Conservation (phyloP, 2,888 invertebrate species). For the Apantesis nais region DNA sequence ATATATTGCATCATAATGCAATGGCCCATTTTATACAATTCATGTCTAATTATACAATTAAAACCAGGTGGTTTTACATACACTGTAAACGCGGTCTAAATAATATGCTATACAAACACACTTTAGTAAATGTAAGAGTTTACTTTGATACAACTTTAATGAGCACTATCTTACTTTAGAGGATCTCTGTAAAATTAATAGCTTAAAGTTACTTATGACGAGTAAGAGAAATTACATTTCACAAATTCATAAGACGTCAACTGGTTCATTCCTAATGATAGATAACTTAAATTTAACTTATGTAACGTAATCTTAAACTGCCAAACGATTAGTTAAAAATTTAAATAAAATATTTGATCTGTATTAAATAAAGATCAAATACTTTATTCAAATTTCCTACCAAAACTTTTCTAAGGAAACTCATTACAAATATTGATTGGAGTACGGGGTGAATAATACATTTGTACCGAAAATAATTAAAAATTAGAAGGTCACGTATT, state of each 20-base stretch:
- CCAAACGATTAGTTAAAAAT: constrained; percentile 24
- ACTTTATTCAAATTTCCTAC: constrained; percentile 15
- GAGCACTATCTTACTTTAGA: constrained; percentile 26
- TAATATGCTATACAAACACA: too few relatives aligned
- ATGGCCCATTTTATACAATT: too few relatives aligned
- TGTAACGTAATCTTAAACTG: constrained; percentile 25
- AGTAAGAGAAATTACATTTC: constrained; percentile 44
- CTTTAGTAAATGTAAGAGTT: constrained; percentile 13
- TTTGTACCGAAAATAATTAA: not conserved
- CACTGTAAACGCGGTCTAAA: constrained; percentile 7
- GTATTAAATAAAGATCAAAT: too few relatives aligned
- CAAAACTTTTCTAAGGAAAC: constrained; percentile 29
- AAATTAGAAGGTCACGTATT: not conserved
- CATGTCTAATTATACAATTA: not conserved
- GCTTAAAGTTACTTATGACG: constrained; percentile 40
- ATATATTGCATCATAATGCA: too few relatives aligned
- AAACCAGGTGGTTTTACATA: constrained; percentile 11
- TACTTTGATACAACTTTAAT: constrained; percentile 46
- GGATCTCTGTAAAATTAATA: constrained; percentile 47
- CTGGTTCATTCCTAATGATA: constrained; percentile 36
- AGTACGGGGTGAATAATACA: constrained; percentile 15
- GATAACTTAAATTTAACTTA: constrained; percentile 13
- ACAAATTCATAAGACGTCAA: constrained; percentile 49
- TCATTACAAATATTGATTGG: constrained; percentile 39
- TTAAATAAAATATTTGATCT: constrained; percentile 16